Conservation (phyloP, 2,797 vertebrate genomes). For the Scolopax bukidnonensis region DNA sequence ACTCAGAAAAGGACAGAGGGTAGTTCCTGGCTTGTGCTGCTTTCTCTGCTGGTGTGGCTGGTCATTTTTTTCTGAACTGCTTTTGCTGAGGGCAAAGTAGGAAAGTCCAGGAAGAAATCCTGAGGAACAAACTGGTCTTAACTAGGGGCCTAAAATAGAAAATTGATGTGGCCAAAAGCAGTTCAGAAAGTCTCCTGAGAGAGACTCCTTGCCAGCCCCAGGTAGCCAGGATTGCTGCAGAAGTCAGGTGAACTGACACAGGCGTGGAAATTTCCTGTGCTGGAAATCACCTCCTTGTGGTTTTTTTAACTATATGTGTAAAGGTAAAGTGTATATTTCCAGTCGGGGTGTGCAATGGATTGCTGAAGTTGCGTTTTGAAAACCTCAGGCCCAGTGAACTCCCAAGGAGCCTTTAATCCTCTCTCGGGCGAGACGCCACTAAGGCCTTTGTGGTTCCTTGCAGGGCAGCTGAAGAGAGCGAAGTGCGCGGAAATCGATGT, state of each 20-base stretch:
- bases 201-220: not conserved
- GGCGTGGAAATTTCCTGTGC: not conserved
- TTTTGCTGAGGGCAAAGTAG: not conserved
- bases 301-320: not conserved
- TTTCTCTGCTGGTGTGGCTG: not conserved
- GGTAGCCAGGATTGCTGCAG: not conserved
- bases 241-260: not conserved
- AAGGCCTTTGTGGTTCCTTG: not conserved
- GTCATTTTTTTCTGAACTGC: not conserved
- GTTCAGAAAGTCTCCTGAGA: not conserved
- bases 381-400: accelerated
- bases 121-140: not conserved
- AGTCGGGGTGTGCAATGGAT: too few relatives aligned
- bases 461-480: slow-evolving; percentile 93
- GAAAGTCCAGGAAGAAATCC: not conserved
- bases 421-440: not conserved
- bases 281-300: too few relatives aligned
- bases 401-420: not conserved
- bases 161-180: not conserved
- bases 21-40: not conserved
- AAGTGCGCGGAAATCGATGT: slow-evolving; percentile 94
- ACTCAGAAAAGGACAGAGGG: not conserved
- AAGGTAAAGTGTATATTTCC: accelerated
- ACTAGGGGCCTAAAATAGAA: not conserved
- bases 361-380: not conserved